A percentile compares a stretch with the other conserved stretches of the same genome.
These are phyloP conservation scores for Phoeniculus purpureus DNA, from an alignment of 2,797 vertebrate species.

Conservation along the genomic window DNA sequence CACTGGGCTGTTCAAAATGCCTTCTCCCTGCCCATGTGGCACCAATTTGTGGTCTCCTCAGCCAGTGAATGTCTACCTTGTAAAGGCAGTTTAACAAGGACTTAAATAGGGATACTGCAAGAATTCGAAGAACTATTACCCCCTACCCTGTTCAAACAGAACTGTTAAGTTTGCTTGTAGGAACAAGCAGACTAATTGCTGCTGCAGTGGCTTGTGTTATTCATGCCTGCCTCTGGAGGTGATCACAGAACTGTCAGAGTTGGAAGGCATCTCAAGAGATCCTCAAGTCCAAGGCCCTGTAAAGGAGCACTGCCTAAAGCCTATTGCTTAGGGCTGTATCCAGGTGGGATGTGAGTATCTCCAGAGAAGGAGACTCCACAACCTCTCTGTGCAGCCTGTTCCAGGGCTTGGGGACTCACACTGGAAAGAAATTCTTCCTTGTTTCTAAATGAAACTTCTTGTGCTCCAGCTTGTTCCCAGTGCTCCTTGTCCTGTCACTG, in stretches of 20 bases:
- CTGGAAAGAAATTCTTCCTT: too few relatives aligned
- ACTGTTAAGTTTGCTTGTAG: neutral
- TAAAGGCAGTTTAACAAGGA: neutral
- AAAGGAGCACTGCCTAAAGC: too few relatives aligned
- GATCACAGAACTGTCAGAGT: neutral
- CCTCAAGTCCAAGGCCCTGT: too few relatives aligned
- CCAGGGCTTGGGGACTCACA: too few relatives aligned
- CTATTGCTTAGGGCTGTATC: too few relatives aligned
- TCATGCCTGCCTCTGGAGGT: neutral
- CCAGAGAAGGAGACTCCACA: too few relatives aligned
- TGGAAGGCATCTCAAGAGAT: too few relatives aligned
- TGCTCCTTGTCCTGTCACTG: too few relatives aligned
- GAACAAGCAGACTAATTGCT: neutral
- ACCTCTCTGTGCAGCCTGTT: too few relatives aligned
- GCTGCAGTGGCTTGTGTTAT: neutral
- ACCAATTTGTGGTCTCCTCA: neutral
- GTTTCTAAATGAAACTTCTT: too few relatives aligned
- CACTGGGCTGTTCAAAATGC: neutral
- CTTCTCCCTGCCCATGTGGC: rapidly evolving
- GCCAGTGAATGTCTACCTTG: neutral
- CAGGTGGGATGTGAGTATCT: too few relatives aligned
- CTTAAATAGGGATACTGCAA: neutral
- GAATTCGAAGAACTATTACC: neutral
- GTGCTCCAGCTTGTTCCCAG: too few relatives aligned
- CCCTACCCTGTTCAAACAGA: neutral